phyloP scores from a whole-genome alignment of 2,888 invertebrate genomes.

The Acleris emargana region DNA sequence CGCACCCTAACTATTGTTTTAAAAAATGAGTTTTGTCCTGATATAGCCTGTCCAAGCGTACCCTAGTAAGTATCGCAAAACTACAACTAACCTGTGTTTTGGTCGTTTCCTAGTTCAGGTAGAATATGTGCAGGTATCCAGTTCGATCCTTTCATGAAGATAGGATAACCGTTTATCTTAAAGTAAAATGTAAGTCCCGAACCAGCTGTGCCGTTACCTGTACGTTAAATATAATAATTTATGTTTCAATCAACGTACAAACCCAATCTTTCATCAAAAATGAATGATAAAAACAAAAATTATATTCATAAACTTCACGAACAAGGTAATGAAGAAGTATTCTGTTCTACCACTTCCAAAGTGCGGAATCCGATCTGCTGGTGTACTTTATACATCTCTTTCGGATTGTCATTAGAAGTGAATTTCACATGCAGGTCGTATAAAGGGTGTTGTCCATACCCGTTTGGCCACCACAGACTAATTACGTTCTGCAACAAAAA shows the following conservation, averaged over 20 bases:
- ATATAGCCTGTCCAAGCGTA: no score
- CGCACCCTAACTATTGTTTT: no score
- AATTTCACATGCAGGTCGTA: conserved; percentile 87
- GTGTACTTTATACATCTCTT: conserved; percentile 71
- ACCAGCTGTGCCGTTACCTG: conserved; percentile 68
- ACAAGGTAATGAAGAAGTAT: conserved; percentile 69
- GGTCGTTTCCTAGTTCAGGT: conserved; percentile 87
- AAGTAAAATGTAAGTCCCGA: conserved; percentile 93
- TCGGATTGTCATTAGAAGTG: conserved; percentile 51
- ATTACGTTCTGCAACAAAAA: conserved; percentile 60
- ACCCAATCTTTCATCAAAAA: background rate
- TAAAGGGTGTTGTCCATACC: conserved; percentile 91
- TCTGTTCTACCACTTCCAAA: conserved; percentile 91
- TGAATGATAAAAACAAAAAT: background rate
- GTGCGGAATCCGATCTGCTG: conserved; percentile 93
- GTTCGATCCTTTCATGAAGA: conserved; percentile 98
- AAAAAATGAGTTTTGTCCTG: no score
- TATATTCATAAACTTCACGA: conserved; percentile 9
- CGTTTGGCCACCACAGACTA: conserved; percentile 97
- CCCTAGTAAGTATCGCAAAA: no score
- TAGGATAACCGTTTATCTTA: conserved; percentile 90
- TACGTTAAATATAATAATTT: background rate
- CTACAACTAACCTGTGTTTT: conserved; percentile 60
- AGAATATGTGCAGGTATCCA: conserved; percentile 95
- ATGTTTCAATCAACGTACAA: background rate